A percentile compares a stretch with the other conserved stretches of the same genome.
Evolutionary conservation across 1,140 invertebrate species (phyloP).

Genomic region (Wiebesia pumilae): DNA sequence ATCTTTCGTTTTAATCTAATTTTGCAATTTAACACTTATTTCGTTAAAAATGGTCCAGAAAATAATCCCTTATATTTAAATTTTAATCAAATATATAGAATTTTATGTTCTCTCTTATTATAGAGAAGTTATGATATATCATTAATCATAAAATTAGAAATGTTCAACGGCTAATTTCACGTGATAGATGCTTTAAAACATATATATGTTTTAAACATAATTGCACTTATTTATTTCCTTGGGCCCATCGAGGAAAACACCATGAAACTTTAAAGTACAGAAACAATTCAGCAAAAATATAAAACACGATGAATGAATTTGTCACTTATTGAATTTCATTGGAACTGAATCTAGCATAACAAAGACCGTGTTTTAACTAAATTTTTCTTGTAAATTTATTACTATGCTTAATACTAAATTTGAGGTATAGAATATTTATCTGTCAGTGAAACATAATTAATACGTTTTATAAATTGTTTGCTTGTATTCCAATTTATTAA

Average conservation of each 20-base stretch:
- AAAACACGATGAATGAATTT: background rate
- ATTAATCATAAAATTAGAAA: slow-evolving; percentile 14
- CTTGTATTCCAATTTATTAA: no score
- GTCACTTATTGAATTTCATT: background rate
- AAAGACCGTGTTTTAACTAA: background rate
- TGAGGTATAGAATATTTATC: no score
- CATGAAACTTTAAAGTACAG: background rate
- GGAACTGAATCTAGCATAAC: background rate
- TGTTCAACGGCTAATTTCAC: background rate
- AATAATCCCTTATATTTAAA: background rate
- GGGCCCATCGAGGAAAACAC: background rate
- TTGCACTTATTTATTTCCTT: background rate
- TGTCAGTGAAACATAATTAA: no score
- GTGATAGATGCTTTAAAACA: no score
- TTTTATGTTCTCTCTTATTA: background rate
- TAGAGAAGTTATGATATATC: background rate
- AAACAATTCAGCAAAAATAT: background rate
- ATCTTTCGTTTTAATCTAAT: no score
- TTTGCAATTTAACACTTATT: background rate
- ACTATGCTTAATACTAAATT: no score
- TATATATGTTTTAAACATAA: background rate
- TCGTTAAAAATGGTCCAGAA: background rate
- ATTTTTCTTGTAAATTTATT: background rate
- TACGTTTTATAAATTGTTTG: no score
- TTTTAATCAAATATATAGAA: background rate